Conservation (phyloP, 2,888 invertebrate species). For the Aplocera efformata region DNA sequence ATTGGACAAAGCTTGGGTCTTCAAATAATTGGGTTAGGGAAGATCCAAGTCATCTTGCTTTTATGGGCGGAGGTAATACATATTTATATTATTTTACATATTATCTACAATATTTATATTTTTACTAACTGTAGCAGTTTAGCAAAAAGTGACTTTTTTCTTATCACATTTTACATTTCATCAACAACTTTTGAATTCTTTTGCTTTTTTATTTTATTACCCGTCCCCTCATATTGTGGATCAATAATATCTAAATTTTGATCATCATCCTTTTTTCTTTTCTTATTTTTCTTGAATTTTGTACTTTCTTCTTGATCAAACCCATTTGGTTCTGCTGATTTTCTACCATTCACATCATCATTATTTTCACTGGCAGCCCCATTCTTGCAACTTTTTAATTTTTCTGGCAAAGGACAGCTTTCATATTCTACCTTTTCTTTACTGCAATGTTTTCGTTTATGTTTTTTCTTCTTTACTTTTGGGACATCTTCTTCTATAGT, state of each 20-base stretch:
- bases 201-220: constrained; percentile 9
- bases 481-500: constrained; percentile 36
- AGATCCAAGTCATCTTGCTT: no score
- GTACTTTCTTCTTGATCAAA: constrained; percentile 11
- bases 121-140: no score
- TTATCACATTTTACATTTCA: no score
- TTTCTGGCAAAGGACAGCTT: constrained; percentile 15
- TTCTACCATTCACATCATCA: constrained; percentile 17
- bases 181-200: constrained; percentile 5
- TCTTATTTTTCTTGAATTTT: constrained; percentile 21
- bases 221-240: background rate
- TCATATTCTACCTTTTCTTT: constrained; percentile 25
- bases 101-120: no score
- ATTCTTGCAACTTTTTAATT: constrained; percentile 23
- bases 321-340: constrained; percentile 20
- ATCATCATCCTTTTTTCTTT: constrained; percentile 5
- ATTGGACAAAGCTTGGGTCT: no score
- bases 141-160: no score
- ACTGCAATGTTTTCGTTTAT: constrained; percentile 46
- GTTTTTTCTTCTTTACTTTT: constrained; percentile 49
- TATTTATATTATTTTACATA: no score
- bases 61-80: no score
- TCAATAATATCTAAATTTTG: background rate
- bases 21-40: no score
- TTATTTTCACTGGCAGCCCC: constrained; percentile 31